phyloP scores from a whole-genome alignment of 2,797 vertebrate species.

The Distichodus sexfasciatus region DNA sequence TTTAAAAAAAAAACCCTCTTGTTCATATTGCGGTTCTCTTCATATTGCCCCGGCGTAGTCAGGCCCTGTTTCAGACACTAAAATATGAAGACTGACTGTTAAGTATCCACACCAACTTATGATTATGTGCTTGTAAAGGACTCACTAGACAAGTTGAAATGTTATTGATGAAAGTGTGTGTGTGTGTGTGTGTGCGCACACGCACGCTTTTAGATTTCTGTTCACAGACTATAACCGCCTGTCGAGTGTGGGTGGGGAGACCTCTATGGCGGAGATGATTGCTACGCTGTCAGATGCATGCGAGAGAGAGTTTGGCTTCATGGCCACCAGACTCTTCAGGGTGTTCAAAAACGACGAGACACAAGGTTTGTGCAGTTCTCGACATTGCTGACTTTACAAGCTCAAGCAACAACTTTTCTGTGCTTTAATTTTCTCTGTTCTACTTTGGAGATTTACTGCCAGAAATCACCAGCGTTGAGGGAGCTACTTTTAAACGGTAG shows the following conservation, averaged over 20 bases:
- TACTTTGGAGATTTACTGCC: too few relatives aligned
- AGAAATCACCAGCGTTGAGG: too few relatives aligned
- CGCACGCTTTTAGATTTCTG: conserved; percentile 93
- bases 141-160: background rate
- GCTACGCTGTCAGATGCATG: conserved; percentile 96
- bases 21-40: too few relatives aligned
- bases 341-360: conserved; percentile 96
- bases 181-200: conserved; percentile 10
- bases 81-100: too few relatives aligned
- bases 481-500: too few relatives aligned
- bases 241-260: conserved; percentile 97
- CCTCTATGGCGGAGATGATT: conserved; percentile 99
- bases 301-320: conserved; percentile 97
- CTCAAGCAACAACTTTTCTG: too few relatives aligned
- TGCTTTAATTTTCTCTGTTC: background rate
- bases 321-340: conserved; percentile 94
- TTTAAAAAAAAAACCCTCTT: too few relatives aligned
- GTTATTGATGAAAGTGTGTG: background rate
- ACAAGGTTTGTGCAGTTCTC: conserved; percentile 73
- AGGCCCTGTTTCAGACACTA: too few relatives aligned
- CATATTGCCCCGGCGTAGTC: too few relatives aligned
- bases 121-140: too few relatives aligned
- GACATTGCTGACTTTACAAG: background rate
- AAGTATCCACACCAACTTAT: too few relatives aligned
- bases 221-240: conserved; percentile 98